phyloP scores from a whole-genome alignment of 2,113 vertebrate genomes.

The Ceuthmochares aereus region DNA sequence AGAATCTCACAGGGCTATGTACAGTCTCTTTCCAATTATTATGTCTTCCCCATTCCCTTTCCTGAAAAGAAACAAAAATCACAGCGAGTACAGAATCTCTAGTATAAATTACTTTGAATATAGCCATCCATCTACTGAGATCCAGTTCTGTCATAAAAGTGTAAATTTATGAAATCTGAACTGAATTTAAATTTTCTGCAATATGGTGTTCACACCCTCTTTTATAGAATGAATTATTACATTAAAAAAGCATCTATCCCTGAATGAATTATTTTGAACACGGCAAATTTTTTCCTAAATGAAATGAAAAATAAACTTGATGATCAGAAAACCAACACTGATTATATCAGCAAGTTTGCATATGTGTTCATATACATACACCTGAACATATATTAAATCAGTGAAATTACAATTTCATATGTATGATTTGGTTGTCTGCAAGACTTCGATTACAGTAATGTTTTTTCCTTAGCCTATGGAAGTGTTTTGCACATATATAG shows the following conservation, averaged over 20 bases:
- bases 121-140: neutral
- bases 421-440: neutral
- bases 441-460: neutral
- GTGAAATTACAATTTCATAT: neutral
- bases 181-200: neutral
- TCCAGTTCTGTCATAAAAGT: neutral
- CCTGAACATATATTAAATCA: neutral
- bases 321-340: neutral
- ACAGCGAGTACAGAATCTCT: neutral
- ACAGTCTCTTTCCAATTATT: neutral
- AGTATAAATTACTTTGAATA: neutral
- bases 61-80: neutral
- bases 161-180: neutral
- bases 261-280: neutral
- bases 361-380: neutral
- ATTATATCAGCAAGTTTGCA: neutral
- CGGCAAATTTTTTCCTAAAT: neutral
- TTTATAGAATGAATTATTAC: neutral
- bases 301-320: neutral
- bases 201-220: neutral
- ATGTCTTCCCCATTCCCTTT: neutral
- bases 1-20: rapidly evolving
- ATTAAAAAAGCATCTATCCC: neutral
- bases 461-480: neutral
- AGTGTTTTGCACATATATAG: neutral